Evolutionary conservation across 2,113 vertebrate species (phyloP), one percentile per base, ranked within the genome.

Genomic region (Stigmatopora argus): DNA sequence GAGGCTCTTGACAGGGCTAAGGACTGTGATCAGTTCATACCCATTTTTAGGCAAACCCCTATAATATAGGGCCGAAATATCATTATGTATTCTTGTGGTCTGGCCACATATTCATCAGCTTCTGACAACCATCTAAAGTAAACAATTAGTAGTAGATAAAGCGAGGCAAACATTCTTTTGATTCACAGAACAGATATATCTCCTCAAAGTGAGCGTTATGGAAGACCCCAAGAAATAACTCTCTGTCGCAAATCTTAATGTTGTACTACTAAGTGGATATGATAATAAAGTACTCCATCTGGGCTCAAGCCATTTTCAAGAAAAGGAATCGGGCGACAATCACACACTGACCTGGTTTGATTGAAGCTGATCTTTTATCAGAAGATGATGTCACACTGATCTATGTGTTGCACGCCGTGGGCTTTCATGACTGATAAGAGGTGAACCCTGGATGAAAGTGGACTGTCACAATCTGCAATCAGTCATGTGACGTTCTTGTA

Each of bases 391-490:
- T 83, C 72, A 82, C 51, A 44, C 11, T 55, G 62, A 59, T 70
- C 61, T 69, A 3, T 52, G 60, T 47, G 48, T 11, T 0, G 34
- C 64, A 63, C 31, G 34, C 44, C 2, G 5, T 9, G 74, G 67
- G 53, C 71, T 70, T 34, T 64, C 53, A 78, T 63, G 66, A 41
- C 65, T 77, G 85, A 89, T 87, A 86, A 87, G 72, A 79, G 34
- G 12, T 84, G 84, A 82, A 85, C 83, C 71, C 74, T 86, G 81
- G 71, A 74, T 78, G 49, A 64, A 73, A 64, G 66, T 67, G 49
- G 70, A 44, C 57, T 63, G 69, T 65, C 59, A 12, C 55, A 13
- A 17, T 41, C 35, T 7, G n/a, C 57, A 41, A 11, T 19, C 58
- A 14, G 23, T 52, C 63, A 14, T 5, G 15, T 64, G 70, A 65